These are phyloP conservation scores for Patella ulyssiponensis DNA, from an alignment of 2,888 invertebrate species.

Conservation along the genomic window DNA sequence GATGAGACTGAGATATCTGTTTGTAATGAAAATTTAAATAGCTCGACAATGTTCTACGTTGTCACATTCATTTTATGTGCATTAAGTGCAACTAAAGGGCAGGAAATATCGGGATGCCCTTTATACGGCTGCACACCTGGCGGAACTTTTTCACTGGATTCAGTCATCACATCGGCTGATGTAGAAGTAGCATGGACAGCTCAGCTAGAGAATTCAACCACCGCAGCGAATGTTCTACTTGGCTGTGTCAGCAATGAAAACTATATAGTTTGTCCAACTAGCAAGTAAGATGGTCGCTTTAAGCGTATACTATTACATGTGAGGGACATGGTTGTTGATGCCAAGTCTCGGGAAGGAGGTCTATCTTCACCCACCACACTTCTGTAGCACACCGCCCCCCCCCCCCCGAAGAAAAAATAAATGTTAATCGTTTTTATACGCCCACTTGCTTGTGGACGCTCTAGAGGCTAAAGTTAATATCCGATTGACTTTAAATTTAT, in stretches of 20 bases:
- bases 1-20: no score
- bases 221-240: slow-evolving; percentile 17
- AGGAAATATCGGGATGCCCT: slow-evolving; percentile 43
- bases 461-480: no score
- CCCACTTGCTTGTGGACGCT: no score
- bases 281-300: background rate
- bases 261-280: slow-evolving; percentile 36
- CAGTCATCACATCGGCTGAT: slow-evolving; percentile 35
- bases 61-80: background rate
- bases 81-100: slow-evolving; percentile 7
- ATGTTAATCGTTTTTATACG: no score
- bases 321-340: no score
- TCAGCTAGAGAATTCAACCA: background rate
- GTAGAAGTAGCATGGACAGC: slow-evolving; percentile 39
- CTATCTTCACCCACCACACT: no score
- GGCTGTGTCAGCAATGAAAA: slow-evolving; percentile 44
- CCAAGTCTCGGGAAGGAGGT: no score
- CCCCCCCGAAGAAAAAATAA: no score
- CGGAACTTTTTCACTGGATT: slow-evolving; percentile 46
- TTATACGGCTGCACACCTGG: slow-evolving; percentile 49
- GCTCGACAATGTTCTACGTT: no score
- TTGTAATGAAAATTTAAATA: no score
- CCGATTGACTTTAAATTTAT: no score
- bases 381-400: no score
- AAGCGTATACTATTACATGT: background rate